Evolutionary conservation across 1,140 invertebrate genomes (phyloP).

Genomic region (Scaptomyza montana): DNA sequence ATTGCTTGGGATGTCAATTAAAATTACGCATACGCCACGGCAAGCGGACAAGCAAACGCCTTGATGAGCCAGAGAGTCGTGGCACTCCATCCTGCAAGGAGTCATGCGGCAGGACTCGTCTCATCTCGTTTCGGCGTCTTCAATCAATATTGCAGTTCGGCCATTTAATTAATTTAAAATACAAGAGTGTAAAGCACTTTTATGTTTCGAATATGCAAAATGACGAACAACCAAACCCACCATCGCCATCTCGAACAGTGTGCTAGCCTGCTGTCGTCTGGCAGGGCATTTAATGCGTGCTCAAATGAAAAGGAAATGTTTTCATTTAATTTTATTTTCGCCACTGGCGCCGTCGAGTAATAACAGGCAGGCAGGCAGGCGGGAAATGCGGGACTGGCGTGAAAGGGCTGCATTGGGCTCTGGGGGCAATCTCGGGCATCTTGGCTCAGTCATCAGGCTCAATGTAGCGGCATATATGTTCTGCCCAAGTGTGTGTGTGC

Average conservation of each 20-base stretch:
- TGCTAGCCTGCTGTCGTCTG: slow-evolving; percentile 21
- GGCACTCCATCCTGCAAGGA: not conserved
- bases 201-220: slow-evolving; percentile 58
- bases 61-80: not conserved
- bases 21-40: slow-evolving; percentile 57
- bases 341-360: slow-evolving; percentile 69
- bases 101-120: too few relatives aligned
- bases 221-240: slow-evolving; percentile 16
- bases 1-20: slow-evolving; percentile 72
- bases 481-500: not conserved
- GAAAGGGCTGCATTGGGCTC: not conserved
- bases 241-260: not conserved
- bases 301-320: slow-evolving; percentile 82
- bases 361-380: slow-evolving; percentile 47
- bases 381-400: not conserved
- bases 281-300: slow-evolving; percentile 64
- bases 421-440: slow-evolving; percentile 18
- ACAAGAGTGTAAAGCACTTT: slow-evolving; percentile 40
- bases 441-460: slow-evolving; percentile 27
- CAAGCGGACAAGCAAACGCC: not conserved
- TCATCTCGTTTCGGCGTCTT: slow-evolving; percentile 17
- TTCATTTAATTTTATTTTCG: slow-evolving; percentile 83
- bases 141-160: slow-evolving; percentile 72
- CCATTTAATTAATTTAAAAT: slow-evolving; percentile 75
- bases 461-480: slow-evolving; percentile 8